A percentile compares a stretch with the other conserved stretches of the same genome.
These are phyloP conservation scores for Phylloscopus collybita DNA, from an alignment of 2,797 vertebrate species.

Conservation along the genomic window DNA sequence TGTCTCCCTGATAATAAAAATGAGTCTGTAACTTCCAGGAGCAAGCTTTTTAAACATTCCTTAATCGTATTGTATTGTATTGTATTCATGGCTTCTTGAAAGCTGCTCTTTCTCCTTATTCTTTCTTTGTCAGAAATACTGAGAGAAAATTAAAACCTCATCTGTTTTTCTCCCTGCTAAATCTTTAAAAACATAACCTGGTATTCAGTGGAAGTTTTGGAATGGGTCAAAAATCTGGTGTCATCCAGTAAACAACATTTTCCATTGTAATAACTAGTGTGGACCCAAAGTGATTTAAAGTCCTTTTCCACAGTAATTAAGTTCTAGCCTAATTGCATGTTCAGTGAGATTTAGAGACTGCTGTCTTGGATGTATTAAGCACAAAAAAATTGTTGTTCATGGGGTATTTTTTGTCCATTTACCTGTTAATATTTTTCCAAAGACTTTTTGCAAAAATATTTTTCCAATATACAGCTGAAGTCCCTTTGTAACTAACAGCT, in stretches of 20 bases:
- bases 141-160: neutral
- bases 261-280: neutral
- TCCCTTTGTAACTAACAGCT: neutral
- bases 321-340: neutral
- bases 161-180: neutral
- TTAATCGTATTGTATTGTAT: neutral
- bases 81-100: neutral
- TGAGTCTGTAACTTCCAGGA: neutral
- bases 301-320: neutral
- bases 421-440: neutral
- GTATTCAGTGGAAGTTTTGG: neutral
- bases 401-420: neutral
- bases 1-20: neutral
- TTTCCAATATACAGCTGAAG: neutral
- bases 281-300: neutral
- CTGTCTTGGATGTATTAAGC: neutral
- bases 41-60: neutral
- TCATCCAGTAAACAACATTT: neutral
- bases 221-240: neutral
- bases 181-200: neutral
- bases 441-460: neutral
- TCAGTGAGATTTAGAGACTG: neutral
- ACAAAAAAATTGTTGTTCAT: neutral
- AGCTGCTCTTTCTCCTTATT: neutral
- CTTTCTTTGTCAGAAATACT: neutral